Evolutionary conservation across 2,888 invertebrate genomes (phyloP), one percentile per base, ranked within the genome.

Genomic region (Neoaliturus tenellus): DNA sequence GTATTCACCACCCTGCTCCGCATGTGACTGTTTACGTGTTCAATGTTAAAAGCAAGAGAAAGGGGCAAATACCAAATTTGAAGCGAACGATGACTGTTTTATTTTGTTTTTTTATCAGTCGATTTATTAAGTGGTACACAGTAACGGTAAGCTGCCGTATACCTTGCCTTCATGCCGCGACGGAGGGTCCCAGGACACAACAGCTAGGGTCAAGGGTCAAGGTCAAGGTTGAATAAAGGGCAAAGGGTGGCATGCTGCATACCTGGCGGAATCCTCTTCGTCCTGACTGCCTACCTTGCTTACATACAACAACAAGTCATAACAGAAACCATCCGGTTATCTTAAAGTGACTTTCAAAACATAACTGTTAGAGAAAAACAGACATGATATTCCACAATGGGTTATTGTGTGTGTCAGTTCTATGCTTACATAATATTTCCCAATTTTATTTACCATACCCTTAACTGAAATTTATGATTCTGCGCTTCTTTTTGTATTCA

Each of bases 101-200:
- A 20, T 28, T 48, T 58, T 58, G 23, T 80, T 71, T 81, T 81
- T 84, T 81, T 51, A 73, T 44, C 71, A 80, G 80, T 41, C 41
- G 83, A 41, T 69, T 83, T 20, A 20, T 31, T 41, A 44, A 84
- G 84, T 84, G 84, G 84, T 78, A 93, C 92, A 93, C 93, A 93
- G 93, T 93, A 93, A 93, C 93, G 93, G 93, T 93, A 93, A 93
- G 93, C 93, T 93, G 93, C 92, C 92, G 39, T 67, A 44, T 73
- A 73, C 73, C 67, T 23, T 71, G 75, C 75, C 44, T 67, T 67
- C 5, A 12, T 8, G 48, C 28, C 75, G 14, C n/a, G n/a, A n/a
- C n/a, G 44, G 41, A 20, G 1, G n/a, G 44, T 8, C 28, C 5
- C 14, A 23, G 62, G 51, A 62, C 62, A 67, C 80, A 58, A 75